Evolutionary conservation across 2,888 invertebrate species (phyloP), one percentile per base, ranked within the genome.

Genomic region (Harpagoxenus sublaevis): DNA sequence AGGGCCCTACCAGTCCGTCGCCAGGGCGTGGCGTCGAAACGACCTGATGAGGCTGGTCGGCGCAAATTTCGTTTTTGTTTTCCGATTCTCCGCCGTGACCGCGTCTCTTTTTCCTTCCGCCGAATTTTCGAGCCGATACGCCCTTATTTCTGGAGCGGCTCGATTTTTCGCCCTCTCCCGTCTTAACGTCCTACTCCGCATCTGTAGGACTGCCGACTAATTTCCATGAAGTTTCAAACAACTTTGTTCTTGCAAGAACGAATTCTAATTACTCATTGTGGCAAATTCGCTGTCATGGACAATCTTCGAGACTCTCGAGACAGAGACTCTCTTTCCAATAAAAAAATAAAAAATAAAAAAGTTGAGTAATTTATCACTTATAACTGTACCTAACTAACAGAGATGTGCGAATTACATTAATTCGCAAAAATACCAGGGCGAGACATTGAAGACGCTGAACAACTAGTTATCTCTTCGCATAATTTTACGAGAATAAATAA

Each of bases 1-100:
- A 55, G 83, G 86, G 86, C 89, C 89, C 90, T 87, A 53, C 73
- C 65, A 87, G 73, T n/a, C 77, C 85, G 93, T 91, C 93, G 93
- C 93, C 93, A 91, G 93, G 93, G 93, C 93, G 93, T 93, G 93
- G 93, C 92, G 63, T 45, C 63, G 85, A 86, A 85, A 84, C 85
- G 89, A 82, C 87, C 77, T 66, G 75, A 83, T 71, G 70, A 81
- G 88, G 90, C 85, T 89, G 90, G 90, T 90, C 92, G 91, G 91
- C 91, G 93, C 93, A 89, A 92, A 93, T 92, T 86, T 91, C 89
- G 91, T 90, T 92, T 48, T 92, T 86, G 90, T 93, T 90, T 92
- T 86, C 84, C 73, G 51, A 66, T 70, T 74, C 65, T 66, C 68
- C n/a, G 81, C 51, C 83, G 57, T 85, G 31, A 12, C n/a, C 68